Percentiles rank a stretch among this genome's conserved stretches.
Conservation (phyloP, 2,888 invertebrate genomes). For the Lasioglossum leucozonium region DNA sequence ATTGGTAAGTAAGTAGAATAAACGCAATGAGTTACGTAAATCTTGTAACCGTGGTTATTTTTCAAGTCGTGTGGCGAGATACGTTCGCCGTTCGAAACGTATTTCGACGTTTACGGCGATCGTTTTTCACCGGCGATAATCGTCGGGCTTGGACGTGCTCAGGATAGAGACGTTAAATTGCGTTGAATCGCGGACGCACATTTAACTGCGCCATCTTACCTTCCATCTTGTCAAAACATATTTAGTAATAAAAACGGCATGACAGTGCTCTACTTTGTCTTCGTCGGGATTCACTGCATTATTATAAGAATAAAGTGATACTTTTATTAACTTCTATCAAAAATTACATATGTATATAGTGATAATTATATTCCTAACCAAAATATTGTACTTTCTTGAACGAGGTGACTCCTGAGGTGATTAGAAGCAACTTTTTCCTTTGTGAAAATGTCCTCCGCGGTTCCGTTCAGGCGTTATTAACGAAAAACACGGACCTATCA, state of each 20-base stretch:
- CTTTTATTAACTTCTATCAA: too few relatives aligned
- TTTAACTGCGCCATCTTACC: not conserved
- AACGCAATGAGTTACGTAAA: not conserved
- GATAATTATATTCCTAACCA: too few relatives aligned
- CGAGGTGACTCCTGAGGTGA: too few relatives aligned
- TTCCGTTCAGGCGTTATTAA: too few relatives aligned
- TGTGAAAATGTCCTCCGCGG: too few relatives aligned
- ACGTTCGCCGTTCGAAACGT: constrained; percentile 3
- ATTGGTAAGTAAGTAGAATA: not conserved
- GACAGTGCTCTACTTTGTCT: not conserved
- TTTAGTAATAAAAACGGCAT: not conserved
- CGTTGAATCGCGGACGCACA: not conserved
- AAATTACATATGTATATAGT: too few relatives aligned
- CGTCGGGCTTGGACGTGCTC: not conserved
- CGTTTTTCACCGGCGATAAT: constrained; percentile 18
- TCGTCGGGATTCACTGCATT: too few relatives aligned
- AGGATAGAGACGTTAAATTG: constrained; percentile 10
- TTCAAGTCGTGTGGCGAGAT: not conserved
- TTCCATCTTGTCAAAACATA: not conserved
- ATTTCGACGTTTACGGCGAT: constrained; percentile 17
- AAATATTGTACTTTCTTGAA: too few relatives aligned
- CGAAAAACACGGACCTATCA: too few relatives aligned
- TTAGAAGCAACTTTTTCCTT: too few relatives aligned
- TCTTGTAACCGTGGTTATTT: constrained; percentile 13
- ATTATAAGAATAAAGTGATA: too few relatives aligned